Conservation (phyloP, 2,888 invertebrate genomes). For the Microctonus brassicae region DNA sequence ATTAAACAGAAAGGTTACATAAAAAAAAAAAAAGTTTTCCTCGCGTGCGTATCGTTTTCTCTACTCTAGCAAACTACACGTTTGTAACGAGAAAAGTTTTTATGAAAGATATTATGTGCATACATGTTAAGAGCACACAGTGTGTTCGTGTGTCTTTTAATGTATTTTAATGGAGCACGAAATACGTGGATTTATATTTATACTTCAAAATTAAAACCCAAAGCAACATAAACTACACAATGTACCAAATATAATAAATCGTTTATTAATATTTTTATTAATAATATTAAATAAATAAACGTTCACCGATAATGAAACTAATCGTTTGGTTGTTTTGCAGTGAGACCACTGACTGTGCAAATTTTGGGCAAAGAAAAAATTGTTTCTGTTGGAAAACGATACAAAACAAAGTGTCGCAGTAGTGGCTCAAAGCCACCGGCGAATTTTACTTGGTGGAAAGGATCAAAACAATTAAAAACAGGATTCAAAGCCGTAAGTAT, state of each 20-base stretch:
- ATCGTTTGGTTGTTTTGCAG: constrained; percentile 73
- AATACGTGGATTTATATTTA: not conserved
- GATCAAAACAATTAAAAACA: constrained; percentile 84
- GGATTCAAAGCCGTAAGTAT: constrained; percentile 85
- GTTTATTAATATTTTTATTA: too few relatives aligned
- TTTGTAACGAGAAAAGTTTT: constrained; percentile 22
- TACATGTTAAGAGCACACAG: not conserved
- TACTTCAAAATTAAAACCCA: not conserved
- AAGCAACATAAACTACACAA: not conserved
- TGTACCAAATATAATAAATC: too few relatives aligned
- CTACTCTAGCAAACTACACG: not conserved
- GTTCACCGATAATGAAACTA: not conserved
- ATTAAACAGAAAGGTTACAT: not conserved
- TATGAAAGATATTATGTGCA: not conserved
- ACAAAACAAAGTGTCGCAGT: constrained; percentile 89
- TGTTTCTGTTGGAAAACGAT: constrained; percentile 86
- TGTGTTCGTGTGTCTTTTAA: not conserved
- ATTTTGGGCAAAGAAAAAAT: constrained; percentile 86
- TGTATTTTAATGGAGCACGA: not conserved
- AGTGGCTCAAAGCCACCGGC: constrained; percentile 90
- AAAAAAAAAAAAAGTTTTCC: not conserved
- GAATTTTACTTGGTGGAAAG: constrained; percentile 91
- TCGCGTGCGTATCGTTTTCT: not conserved
- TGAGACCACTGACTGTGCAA: constrained; percentile 86
- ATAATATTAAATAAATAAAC: not conserved